Conservation (phyloP, 2,888 invertebrate genomes). For the Neoaliturus tenellus region DNA sequence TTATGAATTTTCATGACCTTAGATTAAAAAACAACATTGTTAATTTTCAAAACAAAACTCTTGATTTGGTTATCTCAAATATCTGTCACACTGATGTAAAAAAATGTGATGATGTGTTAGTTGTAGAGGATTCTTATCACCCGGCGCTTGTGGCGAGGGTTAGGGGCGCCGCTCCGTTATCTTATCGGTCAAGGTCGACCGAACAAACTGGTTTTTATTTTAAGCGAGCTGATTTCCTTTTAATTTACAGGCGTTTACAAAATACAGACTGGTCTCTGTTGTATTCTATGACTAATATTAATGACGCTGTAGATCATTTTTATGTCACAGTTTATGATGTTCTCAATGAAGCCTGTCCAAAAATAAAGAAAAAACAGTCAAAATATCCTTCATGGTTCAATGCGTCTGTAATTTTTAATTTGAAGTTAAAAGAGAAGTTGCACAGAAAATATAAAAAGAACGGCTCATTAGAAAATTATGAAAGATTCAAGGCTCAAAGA, state of each 20-base stretch:
- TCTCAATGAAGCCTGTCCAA: neutral
- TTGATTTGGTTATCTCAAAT: slow-evolving; percentile 24
- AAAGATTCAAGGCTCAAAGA: too few relatives aligned
- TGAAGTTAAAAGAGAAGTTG: slow-evolving; percentile 13
- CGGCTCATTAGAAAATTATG: neutral
- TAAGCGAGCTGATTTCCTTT: neutral
- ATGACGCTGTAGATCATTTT: neutral
- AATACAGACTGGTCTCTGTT: neutral
- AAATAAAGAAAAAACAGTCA: neutral
- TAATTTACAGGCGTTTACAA: neutral
- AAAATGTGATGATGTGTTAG: neutral
- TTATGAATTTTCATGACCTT: neutral
- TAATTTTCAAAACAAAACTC: slow-evolving; percentile 12
- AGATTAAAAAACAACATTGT: slow-evolving; percentile 9
- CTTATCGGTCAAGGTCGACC: slow-evolving; percentile 2
- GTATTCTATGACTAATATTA: neutral
- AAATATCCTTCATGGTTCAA: slow-evolving; percentile 6
- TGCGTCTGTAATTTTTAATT: neutral
- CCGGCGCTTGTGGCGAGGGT: neutral
- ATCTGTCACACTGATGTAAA: neutral
- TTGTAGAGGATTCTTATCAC: slow-evolving; percentile 17
- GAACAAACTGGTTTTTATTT: neutral
- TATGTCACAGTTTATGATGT: neutral
- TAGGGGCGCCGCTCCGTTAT: slow-evolving; percentile 5
- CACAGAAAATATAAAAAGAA: neutral